A percentile compares a stretch with the other conserved stretches of the same genome.
Conservation (phyloP, 2,888 invertebrate species). For the Anodontia alba region DNA sequence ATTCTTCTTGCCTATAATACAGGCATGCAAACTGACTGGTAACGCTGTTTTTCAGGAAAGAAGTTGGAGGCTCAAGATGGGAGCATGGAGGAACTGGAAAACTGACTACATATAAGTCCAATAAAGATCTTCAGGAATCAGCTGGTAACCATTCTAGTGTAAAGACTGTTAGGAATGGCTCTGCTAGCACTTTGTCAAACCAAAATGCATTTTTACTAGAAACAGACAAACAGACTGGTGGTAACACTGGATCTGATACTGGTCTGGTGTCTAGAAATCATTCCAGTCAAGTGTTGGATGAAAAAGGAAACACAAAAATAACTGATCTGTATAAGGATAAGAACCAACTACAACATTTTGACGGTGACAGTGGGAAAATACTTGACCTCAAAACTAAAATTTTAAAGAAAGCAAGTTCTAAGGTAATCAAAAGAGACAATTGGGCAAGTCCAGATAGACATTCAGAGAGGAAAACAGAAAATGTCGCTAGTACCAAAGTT, state of each 20-base stretch:
- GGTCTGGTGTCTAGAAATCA: not conserved
- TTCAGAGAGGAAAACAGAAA: not conserved
- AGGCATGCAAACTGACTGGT: no score
- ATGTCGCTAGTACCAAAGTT: not conserved
- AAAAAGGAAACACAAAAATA: not conserved
- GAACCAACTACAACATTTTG: not conserved
- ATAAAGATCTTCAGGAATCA: conserved; percentile 60
- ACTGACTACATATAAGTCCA: conserved; percentile 70
- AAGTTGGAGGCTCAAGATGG: conserved; percentile 76
- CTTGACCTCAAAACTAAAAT: conserved; percentile 66
- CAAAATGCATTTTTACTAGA: not conserved
- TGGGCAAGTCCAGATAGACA: conserved; percentile 34
- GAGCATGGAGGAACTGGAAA: conserved; percentile 77
- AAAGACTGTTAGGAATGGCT: not conserved
- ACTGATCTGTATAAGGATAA: not conserved
- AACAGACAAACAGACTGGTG: not conserved
- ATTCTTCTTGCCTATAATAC: no score
- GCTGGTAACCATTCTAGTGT: not conserved
- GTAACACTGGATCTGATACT: not conserved
- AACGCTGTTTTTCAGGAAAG: conserved; percentile 70
- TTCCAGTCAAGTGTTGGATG: not conserved
- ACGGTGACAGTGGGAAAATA: conserved; percentile 30
- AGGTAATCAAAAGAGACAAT: conserved; percentile 63
- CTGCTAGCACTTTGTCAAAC: not conserved
- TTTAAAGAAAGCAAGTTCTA: conserved; percentile 68